A percentile compares a stretch with the other conserved stretches of the same genome.
These are phyloP conservation scores for Sakesphorus luctuosus DNA, from an alignment of 2,113 vertebrate species.

Conservation along the genomic window DNA sequence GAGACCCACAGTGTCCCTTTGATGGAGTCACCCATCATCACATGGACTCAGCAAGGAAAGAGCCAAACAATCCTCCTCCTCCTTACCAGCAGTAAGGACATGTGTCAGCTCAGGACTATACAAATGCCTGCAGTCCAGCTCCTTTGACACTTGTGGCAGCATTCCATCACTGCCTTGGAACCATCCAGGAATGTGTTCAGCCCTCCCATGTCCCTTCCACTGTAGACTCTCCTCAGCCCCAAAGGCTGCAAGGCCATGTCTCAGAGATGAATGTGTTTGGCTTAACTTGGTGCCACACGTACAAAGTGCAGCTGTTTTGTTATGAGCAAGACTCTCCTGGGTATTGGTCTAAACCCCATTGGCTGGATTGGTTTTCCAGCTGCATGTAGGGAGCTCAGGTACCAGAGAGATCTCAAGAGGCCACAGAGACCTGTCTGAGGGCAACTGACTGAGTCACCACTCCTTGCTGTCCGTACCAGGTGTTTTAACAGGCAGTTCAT, in stretches of 20 bases:
- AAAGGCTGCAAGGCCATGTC: neutral
- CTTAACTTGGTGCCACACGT: neutral
- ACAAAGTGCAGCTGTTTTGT: neutral
- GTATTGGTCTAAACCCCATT: neutral
- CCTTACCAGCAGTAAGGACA: rapidly evolving
- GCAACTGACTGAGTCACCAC: neutral
- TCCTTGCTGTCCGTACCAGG: neutral
- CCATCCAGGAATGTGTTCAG: rapidly evolving
- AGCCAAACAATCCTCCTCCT: neutral
- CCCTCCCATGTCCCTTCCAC: neutral
- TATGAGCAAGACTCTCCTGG: neutral
- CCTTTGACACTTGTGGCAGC: neutral
- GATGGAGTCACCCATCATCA: neutral
- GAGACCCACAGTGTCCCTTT: neutral
- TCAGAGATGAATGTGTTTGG: neutral
- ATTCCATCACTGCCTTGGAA: neutral
- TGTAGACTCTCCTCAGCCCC: neutral
- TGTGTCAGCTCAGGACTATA: neutral
- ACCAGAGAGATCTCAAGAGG: neutral
- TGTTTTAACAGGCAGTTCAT: neutral
- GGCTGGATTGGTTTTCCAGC: neutral
- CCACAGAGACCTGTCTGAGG: no score
- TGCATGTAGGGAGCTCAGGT: neutral
- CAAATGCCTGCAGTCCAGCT: no score
- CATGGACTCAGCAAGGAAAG: neutral